Percentiles rank a stretch among this genome's conserved stretches.
Conservation (phyloP, 2,113 vertebrate species). For the Vulpes vulpes region DNA sequence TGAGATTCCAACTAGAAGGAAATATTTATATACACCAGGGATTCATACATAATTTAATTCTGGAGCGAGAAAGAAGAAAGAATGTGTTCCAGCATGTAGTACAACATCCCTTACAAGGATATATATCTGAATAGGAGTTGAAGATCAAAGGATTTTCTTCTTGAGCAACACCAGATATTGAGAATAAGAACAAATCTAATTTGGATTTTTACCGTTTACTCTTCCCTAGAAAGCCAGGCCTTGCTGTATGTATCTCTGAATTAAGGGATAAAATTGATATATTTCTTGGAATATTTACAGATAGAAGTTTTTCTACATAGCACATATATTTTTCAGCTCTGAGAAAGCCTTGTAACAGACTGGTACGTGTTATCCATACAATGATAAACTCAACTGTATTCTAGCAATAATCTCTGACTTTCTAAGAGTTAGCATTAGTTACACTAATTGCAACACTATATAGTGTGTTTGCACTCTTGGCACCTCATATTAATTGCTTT, state of each 20-base stretch:
- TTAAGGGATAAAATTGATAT: neutral
- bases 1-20: conserved; percentile 62
- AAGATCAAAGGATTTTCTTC: conserved; percentile 54
- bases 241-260: neutral
- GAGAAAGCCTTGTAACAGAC: neutral
- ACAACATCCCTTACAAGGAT: conserved; percentile 16
- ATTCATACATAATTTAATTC: conserved; percentile 72
- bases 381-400: neutral
- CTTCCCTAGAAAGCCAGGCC: conserved; percentile 36
- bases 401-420: neutral
- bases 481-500: neutral
- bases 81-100: conserved; percentile 2
- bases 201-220: neutral
- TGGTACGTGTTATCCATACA: neutral
- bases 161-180: conserved; percentile 43
- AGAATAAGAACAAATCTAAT: conserved; percentile 47
- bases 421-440: neutral
- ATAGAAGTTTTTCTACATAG: neutral
- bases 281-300: conserved; percentile 24
- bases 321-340: neutral
- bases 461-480: neutral
- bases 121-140: neutral
- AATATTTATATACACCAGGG: conserved; percentile 72
- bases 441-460: neutral
- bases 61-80: conserved; percentile 39